Percentiles rank a stretch among this genome's conserved stretches.
Evolutionary conservation across 2,797 vertebrate genomes (phyloP).

Genomic region (Bradypodion pumilum): DNA sequence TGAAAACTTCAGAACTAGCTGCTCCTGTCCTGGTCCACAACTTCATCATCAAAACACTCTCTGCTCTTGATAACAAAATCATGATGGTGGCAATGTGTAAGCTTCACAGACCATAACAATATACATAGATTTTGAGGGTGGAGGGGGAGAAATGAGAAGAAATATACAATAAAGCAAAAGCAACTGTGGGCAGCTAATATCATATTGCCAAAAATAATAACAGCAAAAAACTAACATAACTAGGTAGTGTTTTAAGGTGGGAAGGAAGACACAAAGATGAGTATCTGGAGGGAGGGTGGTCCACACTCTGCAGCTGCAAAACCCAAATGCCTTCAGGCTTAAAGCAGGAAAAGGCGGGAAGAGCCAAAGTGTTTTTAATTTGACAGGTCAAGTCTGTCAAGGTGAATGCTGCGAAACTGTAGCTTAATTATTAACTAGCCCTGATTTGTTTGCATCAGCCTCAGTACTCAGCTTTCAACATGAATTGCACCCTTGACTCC

Average conservation of each 20-base stretch:
- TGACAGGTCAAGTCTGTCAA: conserved; percentile 64
- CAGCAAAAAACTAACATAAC: too few relatives aligned
- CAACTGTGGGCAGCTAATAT: not conserved
- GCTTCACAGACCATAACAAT: not conserved
- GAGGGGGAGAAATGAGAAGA: not conserved
- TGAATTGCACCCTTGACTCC: conserved; percentile 51
- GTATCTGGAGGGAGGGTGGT: not conserved
- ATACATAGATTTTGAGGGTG: not conserved
- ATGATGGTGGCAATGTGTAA: too few relatives aligned
- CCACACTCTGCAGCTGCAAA: not conserved
- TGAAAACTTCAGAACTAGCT: not conserved
- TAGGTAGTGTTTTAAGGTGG: not conserved
- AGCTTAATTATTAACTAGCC: conserved; percentile 70
- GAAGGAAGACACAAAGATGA: not conserved
- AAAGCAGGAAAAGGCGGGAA: not conserved
- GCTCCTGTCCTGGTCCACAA: not conserved
- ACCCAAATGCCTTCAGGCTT: not conserved
- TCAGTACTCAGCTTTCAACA: conserved; percentile 52
- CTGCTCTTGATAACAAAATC: not conserved
- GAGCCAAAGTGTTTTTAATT: conserved; percentile 30
- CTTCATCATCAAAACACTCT: not conserved
- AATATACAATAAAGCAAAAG: not conserved
- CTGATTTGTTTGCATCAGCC: conserved; percentile 65
- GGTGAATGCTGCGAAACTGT: conserved; percentile 60
- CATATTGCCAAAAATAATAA: too few relatives aligned